phyloP scores from a whole-genome alignment of 2,113 vertebrate genomes.

The Benitochromis conjunctus region DNA sequence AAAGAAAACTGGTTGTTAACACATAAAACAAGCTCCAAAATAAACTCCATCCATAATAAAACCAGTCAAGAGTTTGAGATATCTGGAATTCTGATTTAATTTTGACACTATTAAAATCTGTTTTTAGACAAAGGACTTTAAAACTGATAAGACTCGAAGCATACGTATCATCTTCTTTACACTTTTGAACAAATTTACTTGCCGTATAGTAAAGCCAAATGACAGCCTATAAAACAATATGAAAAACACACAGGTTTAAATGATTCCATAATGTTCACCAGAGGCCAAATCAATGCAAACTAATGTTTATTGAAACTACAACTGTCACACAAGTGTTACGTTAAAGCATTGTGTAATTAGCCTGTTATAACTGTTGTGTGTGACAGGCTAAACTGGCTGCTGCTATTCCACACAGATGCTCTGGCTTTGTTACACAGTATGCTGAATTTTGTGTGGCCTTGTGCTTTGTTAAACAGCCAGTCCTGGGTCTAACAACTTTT shows the following conservation, averaged over 20 bases:
- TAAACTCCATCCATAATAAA: not conserved
- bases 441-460: not conserved
- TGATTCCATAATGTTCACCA: not conserved
- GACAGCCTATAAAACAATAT: too few relatives aligned
- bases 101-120: not conserved
- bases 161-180: too few relatives aligned
- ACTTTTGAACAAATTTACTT: too few relatives aligned
- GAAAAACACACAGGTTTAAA: too few relatives aligned
- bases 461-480: too few relatives aligned
- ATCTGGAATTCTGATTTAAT: not conserved
- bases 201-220: too few relatives aligned
- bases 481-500: too few relatives aligned
- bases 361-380: too few relatives aligned
- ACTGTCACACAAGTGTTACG: not conserved
- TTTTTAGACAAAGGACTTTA: not conserved
- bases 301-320: not conserved
- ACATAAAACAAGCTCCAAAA: not conserved
- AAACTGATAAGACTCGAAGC: not conserved
- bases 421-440: not conserved
- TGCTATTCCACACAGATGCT: not conserved
- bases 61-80: not conserved
- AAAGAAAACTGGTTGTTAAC: not conserved
- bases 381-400: not conserved
- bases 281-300: not conserved
- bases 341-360: too few relatives aligned